Evolutionary conservation across 1,140 invertebrate species (phyloP), one percentile per base, ranked within the genome.

Genomic region (Caenorhabditis briggsae): DNA sequence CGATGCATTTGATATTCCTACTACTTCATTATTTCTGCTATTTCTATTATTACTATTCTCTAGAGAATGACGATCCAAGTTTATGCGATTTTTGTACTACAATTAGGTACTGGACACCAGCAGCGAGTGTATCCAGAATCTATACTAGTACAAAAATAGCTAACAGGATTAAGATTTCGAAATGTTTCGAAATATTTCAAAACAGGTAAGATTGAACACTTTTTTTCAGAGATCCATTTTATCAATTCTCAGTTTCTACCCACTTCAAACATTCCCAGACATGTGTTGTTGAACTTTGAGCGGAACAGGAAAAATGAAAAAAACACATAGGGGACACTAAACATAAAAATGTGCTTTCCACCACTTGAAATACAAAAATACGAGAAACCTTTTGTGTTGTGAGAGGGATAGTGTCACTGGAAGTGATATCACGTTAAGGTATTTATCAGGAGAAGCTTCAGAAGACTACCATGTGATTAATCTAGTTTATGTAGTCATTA

Each of bases 1-100:
- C 33, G 33, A 3, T 33, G 3, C 33, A n/a, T 58, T 18, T n/a
- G 2, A 7, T 20, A 11, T 20, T 61, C 11, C 23, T 61, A 61
- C 23, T 61, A 25, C 11, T 61, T n/a, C 12, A 58, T n/a, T 58
- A n/a, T 18, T n/a, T 25, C 56, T 58, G 56, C 56, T 58, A 58
- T 58, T 58, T 8, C n/a, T 58, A 53, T 12, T 16, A 53, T 8
- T 18, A n/a, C n/a, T 18, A 58, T 58, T n/a, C 7, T 41, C 61
- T 33, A 33, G 11, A 64, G 33, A 33, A 8, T 9, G 12, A 53
- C 50, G 16, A 53, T 53, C 50, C 50, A 53, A 53, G 50, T 14
- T 11, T 53, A 33, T 70, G 70, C 70, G 33, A 25, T 78, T 78
- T 78, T 78, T 78, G 70, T 78, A 78, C 70, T 78, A 78, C 70